A percentile compares a stretch with the other conserved stretches of the same genome.
These are phyloP conservation scores for Ictidomys tridecemlineatus DNA, from an alignment of 2,113 vertebrate species.

Conservation along the genomic window DNA sequence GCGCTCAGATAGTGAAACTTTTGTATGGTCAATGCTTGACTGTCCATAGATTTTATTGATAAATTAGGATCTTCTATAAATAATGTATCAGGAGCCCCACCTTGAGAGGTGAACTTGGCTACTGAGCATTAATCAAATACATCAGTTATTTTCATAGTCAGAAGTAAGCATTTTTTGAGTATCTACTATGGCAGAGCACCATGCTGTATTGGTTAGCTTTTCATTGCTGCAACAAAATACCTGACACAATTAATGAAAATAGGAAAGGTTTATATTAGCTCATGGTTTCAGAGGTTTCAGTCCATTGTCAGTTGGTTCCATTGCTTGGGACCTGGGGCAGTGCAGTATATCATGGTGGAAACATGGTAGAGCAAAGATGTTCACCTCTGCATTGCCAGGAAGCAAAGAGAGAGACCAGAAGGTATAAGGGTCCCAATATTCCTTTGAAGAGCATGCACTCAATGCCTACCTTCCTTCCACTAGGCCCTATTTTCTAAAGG, in stretches of 20 bases:
- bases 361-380: neutral
- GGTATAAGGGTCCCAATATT: rapidly evolving
- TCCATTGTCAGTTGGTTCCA: neutral
- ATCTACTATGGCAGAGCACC: neutral
- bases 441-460: neutral
- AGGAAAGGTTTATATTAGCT: neutral
- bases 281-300: neutral
- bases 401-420: neutral
- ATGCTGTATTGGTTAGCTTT: neutral
- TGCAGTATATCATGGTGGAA: too few species aligned
- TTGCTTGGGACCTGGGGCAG: neutral
- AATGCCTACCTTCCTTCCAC: neutral
- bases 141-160: neutral
- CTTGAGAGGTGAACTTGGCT: neutral
- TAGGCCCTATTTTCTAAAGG: too few species aligned
- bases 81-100: neutral
- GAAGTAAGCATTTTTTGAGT: neutral
- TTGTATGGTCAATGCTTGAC: neutral
- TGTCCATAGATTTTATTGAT: neutral
- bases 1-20: neutral
- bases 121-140: neutral
- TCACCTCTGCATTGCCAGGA: too few species aligned
- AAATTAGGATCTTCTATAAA: neutral
- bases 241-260: too few species aligned
- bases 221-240: too few species aligned